These are phyloP conservation scores for Hippopotamyrus pictus DNA, from an alignment of 2,797 vertebrate genomes.

Conservation along the genomic window DNA sequence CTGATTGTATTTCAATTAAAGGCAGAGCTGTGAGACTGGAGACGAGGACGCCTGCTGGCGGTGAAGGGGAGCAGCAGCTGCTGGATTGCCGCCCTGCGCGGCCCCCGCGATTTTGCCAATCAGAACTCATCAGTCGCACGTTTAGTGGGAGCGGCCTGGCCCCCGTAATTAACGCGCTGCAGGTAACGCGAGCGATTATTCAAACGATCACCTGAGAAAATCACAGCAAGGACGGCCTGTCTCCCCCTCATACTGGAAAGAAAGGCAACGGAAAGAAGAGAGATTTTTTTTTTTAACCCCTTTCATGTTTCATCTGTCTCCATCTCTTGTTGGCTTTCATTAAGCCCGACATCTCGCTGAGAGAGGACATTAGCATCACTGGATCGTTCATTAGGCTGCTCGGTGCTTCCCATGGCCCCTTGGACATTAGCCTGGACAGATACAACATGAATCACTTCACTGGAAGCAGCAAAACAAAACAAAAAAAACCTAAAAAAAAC, in stretches of 20 bases:
- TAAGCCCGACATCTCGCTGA: slow-evolving; percentile 49
- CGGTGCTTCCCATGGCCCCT: slow-evolving; percentile 26
- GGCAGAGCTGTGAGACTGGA: background rate
- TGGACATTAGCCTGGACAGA: slow-evolving; percentile 38
- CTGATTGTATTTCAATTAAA: slow-evolving; percentile 34
- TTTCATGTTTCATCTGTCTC: slow-evolving; percentile 40
- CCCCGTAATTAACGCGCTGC: background rate
- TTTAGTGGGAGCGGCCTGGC: background rate
- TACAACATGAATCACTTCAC: slow-evolving; percentile 47
- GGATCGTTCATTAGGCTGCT: slow-evolving; percentile 46
- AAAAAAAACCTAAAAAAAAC: slow-evolving; percentile 48
- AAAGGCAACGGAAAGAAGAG: slow-evolving; percentile 26
- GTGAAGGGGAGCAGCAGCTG: slow-evolving; percentile 17
- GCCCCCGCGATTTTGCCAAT: background rate
- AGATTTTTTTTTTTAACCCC: slow-evolving; percentile 47
- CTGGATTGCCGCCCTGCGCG: background rate
- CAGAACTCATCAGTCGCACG: background rate
- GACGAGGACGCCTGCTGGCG: slow-evolving; percentile 31
- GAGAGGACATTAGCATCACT: slow-evolving; percentile 50
- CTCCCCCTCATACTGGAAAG: background rate
- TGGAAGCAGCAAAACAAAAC: slow-evolving; percentile 39
- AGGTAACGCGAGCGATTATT: background rate
- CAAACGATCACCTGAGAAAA: slow-evolving; percentile 7
- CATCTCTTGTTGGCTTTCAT: slow-evolving; percentile 52
- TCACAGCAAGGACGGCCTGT: background rate